Base-by-base conservation (phyloP, 2,113 vertebrate species). In the Malurus alboscapulatus region DNA sequence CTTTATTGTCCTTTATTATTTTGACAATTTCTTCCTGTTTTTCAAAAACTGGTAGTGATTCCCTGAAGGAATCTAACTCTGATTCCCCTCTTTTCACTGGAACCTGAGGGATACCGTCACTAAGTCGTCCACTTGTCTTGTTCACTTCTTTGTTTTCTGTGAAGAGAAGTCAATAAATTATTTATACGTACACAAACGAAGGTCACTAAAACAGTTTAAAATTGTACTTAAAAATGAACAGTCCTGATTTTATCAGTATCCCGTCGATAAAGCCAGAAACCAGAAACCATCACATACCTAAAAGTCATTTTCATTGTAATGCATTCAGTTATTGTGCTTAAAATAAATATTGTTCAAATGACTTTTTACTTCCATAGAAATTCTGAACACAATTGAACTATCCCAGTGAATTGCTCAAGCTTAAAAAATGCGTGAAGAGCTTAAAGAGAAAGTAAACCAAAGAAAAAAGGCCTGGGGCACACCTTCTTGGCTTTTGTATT, bases 61-160 rank as follows among this genome's bases (percentile, higher is more conserved):
- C 94, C 17, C 99, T 98, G 68, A 99, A 99, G 42, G 84, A 92
- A 94, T 99, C 99, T 93, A 99, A 97, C 7, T 99, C 98, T 1
- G 99, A 99, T 20, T 98, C 96, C 58, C 94, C 97, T 79, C 98
- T 98, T 86, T 94, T 98, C 58, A 94, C 97, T 42, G 99, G 99
- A n/a, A 99, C 98, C 95, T 99, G 98, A 53, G 99, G 98, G 51
- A 99, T 97, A 44, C 99, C 98, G 5, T 97, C 98, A 96, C 97
- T 98, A 32, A 99, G 96, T 34, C 98, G 95, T 7, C 99, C 98
- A 7, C 98, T 98, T 12, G 98, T 97, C 94, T 97, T 98, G 94
- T 95, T 98, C 89, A 97, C 96, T 90, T 99, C 98, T 84, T 96
- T 96, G 44, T 96, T 97, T 95, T 97, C 98, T 98, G 93, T 84